Evolutionary conservation across 2,113 vertebrate genomes (phyloP).

Genomic region (Martes martes): DNA sequence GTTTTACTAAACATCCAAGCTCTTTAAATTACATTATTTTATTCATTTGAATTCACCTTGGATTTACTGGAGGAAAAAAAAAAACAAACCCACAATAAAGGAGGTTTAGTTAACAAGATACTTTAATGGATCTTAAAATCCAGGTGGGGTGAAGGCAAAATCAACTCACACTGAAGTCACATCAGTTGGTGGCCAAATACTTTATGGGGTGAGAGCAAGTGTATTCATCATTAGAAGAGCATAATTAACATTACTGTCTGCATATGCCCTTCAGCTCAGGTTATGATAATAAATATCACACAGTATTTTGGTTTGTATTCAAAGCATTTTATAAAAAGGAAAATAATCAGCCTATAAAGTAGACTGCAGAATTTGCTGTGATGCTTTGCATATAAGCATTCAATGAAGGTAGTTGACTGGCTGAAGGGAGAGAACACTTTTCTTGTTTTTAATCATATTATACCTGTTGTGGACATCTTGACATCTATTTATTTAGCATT

Average conservation of each 20-base stretch:
- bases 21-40: conserved; percentile 70
- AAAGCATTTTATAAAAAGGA: conserved; percentile 31
- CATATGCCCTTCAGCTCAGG: background rate
- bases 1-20: conserved; percentile 58
- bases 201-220: conserved; percentile 4
- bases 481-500: background rate
- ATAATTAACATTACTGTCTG: conserved; percentile 49
- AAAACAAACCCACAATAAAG: conserved; percentile 5
- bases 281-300: background rate
- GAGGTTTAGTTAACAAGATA: conserved; percentile 55
- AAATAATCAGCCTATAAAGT: background rate
- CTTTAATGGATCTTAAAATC: conserved; percentile 36
- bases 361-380: background rate
- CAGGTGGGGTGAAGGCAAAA: background rate
- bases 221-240: conserved; percentile 15
- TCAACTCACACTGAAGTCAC: conserved; percentile 32
- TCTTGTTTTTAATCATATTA: conserved; percentile 3
- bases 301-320: conserved; percentile 15
- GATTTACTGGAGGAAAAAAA: conserved; percentile 18
- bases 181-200: background rate
- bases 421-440: background rate
- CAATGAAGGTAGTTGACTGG: background rate
- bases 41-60: conserved; percentile 62
- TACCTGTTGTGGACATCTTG: background rate
- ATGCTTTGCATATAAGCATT: background rate